Percentiles rank a stretch among this genome's conserved stretches.
These are phyloP conservation scores for Drosophila busckii DNA, from an alignment of 1,140 invertebrate species.

Conservation along the genomic window DNA sequence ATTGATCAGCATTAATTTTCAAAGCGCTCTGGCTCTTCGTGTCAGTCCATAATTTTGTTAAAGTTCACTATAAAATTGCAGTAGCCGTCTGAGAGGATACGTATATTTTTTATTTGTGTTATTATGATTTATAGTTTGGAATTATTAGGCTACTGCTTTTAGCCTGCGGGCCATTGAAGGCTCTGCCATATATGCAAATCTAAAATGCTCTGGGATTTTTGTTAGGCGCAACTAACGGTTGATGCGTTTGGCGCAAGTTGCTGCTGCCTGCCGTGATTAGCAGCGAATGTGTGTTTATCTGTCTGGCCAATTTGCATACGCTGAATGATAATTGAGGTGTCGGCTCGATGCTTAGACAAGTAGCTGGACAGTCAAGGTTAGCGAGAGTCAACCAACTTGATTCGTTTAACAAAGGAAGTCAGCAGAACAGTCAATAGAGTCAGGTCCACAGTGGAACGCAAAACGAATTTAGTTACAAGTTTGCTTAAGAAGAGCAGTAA, in stretches of 20 bases:
- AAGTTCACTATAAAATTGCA: slow-evolving; percentile 49
- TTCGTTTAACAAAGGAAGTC: slow-evolving; percentile 16
- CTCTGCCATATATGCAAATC: slow-evolving; percentile 51
- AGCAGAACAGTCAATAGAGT: background rate
- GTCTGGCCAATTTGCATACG: slow-evolving; percentile 67
- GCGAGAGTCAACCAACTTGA: background rate
- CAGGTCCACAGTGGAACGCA: slow-evolving; percentile 18
- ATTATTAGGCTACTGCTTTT: slow-evolving; percentile 70
- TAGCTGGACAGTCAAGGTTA: slow-evolving; percentile 42
- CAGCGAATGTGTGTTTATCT: slow-evolving; percentile 61
- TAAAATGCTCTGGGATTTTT: background rate
- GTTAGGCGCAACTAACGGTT: slow-evolving; percentile 62
- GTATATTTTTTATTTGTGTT: slow-evolving; percentile 61
- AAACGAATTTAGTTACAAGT: slow-evolving; percentile 39
- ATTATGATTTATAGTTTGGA: slow-evolving; percentile 70
- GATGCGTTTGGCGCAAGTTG: slow-evolving; percentile 33
- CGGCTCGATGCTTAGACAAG: background rate
- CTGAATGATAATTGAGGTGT: slow-evolving; percentile 29
- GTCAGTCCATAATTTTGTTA: slow-evolving; percentile 44
- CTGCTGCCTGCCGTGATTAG: slow-evolving; percentile 24
- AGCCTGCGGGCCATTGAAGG: slow-evolving; percentile 17
- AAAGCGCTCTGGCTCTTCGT: slow-evolving; percentile 53
- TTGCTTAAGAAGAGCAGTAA: slow-evolving; percentile 17
- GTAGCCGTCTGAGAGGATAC: too few relatives aligned
- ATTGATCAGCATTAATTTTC: slow-evolving; percentile 45